phyloP scores from a whole-genome alignment of 2,888 invertebrate genomes.

The Isoperla grammatica region DNA sequence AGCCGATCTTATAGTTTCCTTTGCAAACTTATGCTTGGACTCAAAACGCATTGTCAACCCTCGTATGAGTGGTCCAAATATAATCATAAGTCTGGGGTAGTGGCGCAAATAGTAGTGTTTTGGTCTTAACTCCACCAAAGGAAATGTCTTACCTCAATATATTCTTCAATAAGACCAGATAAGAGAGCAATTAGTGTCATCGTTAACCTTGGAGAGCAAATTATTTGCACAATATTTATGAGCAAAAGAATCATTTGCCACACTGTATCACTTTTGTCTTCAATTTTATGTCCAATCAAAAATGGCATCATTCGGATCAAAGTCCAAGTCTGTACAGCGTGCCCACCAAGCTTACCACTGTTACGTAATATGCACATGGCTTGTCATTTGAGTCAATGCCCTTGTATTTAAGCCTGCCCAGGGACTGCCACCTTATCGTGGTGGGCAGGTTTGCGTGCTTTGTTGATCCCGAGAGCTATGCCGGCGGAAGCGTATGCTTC shows the following conservation, averaged over 20 bases:
- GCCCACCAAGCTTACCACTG: too few relatives aligned
- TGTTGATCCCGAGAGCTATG: too few relatives aligned
- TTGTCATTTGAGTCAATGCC: background rate
- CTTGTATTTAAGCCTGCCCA: background rate
- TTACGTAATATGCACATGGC: background rate
- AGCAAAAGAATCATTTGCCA: background rate
- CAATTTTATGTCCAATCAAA: background rate
- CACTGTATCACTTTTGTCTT: background rate
- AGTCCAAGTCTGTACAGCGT: conserved; percentile 4
- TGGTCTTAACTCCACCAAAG: conserved; percentile 3
- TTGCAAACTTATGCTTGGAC: conserved; percentile 25
- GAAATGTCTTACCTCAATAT: background rate
- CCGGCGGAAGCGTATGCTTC: too few relatives aligned
- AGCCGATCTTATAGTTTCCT: conserved; percentile 16
- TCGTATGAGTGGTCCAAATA: conserved; percentile 19
- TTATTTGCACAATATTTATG: background rate
- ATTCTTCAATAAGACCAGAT: background rate
- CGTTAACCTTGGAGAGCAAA: background rate
- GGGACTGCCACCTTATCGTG: too few relatives aligned
- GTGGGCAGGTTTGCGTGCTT: too few relatives aligned
- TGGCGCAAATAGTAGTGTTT: conserved; percentile 27
- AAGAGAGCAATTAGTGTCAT: background rate
- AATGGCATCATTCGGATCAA: conserved; percentile 1
- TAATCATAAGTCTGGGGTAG: conserved; percentile 20
- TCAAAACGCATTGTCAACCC: conserved; percentile 24